A percentile compares a stretch with the other conserved stretches of the same genome.
phyloP scores from a whole-genome alignment of 2,113 vertebrate species.

The Poeciliopsis retropinna region DNA sequence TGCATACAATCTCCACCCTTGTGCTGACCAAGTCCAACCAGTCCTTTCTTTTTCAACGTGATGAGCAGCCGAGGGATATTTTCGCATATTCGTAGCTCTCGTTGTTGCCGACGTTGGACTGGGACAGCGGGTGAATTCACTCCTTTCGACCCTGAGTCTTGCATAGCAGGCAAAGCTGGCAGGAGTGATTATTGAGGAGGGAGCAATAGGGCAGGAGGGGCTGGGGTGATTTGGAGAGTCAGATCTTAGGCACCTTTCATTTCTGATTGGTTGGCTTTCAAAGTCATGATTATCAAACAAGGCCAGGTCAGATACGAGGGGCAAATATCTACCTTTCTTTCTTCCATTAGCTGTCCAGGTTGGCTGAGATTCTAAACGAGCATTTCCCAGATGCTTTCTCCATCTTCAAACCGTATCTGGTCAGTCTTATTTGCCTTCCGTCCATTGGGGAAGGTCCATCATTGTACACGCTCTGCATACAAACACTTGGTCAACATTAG shows the following conservation, averaged over 20 bases:
- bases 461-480: constrained; percentile 76
- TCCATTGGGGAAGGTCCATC: constrained; percentile 65
- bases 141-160: constrained; percentile 72
- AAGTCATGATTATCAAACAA: constrained; percentile 78
- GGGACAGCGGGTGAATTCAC: constrained; percentile 50
- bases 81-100: constrained; percentile 75
- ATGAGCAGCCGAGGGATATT: constrained; percentile 67
- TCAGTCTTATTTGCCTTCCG: constrained; percentile 27
- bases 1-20: constrained; percentile 78
- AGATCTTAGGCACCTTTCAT: constrained; percentile 77
- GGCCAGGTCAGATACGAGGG: constrained; percentile 57
- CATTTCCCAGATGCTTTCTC: constrained; percentile 45
- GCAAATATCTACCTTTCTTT: constrained; percentile 26
- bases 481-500: constrained; percentile 68
- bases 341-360: constrained; percentile 52
- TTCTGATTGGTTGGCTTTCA: constrained; percentile 76
- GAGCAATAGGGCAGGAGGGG: background rate
- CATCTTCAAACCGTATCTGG: constrained; percentile 33
- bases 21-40: constrained; percentile 54
- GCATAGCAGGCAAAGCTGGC: constrained; percentile 83
- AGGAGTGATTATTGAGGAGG: constrained; percentile 44
- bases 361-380: constrained; percentile 53
- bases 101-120: constrained; percentile 61
- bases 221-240: constrained; percentile 30
- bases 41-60: constrained; percentile 54